Base-by-base conservation (phyloP, 2,113 vertebrate genomes). In the Albula glossodonta region DNA sequence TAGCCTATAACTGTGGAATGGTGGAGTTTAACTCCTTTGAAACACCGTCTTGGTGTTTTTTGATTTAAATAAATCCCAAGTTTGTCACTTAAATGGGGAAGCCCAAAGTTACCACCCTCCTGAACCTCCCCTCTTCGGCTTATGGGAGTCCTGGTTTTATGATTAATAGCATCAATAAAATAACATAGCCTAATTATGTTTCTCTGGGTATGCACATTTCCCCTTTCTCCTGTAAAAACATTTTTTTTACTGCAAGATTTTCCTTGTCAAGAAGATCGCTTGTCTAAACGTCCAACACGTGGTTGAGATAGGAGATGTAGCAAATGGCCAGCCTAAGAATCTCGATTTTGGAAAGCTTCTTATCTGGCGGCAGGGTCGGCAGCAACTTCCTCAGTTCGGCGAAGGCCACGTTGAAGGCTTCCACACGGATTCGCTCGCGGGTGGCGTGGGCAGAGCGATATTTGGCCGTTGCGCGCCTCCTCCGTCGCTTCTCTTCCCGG, bases 251-350 rank as follows among this genome's bases (percentile, higher is more conserved):
- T 52, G 49, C 12, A 50, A 51, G 49, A 10, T 81, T 84, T 51
- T 8, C 86, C 56, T 84, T 51, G 19, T 57, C 85, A 83, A 52
- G 19, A 17, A 50, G 77, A 51, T 48, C 2, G 41, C 41, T 52
- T 50, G 84, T 78, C 92, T 94, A 98, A 78, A 97, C 96, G 90
- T 97, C 97, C 93, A 97, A 78, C 86, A 97, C 96, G 87, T 97
- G 96, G 89, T 97, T 97, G 82, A 97, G 96, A 92, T 97, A 97
- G 74, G 96, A 97, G 90, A 97, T 97, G 92, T 97, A 97, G 91
- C 96, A 97, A 85, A 97, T 97, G 78, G 96, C 96, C 88, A 97
- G 93, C 87, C 96, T 96, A 82, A 97, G 93, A 87, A 96, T 96
- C 90, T 97, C 96, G 82, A 97, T 97, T 92, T 97, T 97, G 90